phyloP scores from a whole-genome alignment of 1,140 invertebrate genomes.

The Lethrus apterus region DNA sequence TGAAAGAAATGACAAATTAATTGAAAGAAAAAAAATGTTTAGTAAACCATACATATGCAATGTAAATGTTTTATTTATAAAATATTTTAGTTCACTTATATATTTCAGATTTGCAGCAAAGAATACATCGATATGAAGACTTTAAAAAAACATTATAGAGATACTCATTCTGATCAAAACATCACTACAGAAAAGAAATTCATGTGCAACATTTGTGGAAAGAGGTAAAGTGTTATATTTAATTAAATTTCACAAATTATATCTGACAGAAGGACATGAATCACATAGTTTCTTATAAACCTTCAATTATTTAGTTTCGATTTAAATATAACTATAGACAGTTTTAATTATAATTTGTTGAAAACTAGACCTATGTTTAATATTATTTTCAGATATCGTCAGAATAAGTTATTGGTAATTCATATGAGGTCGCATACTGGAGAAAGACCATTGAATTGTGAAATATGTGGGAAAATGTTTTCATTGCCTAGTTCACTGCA shows the following conservation, averaged over 20 bases:
- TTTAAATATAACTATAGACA: too few species aligned
- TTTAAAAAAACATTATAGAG: conserved; percentile 35
- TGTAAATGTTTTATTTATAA: conserved; percentile 20
- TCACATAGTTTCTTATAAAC: too few species aligned
- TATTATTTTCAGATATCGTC: conserved; percentile 28
- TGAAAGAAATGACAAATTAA: conserved; percentile 1
- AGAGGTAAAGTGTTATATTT: conserved; percentile 31
- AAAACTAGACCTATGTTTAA: too few species aligned
- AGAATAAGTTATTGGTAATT: conserved; percentile 28
- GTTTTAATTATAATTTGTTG: too few species aligned
- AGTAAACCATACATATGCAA: conserved; percentile 28
- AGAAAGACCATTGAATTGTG: conserved; percentile 66
- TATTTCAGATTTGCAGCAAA: conserved; percentile 31
- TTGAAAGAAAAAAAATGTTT: conserved; percentile 14
- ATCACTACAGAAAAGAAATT: conserved; percentile 46
- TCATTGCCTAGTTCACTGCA: conserved; percentile 50
- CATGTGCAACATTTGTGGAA: conserved; percentile 46
- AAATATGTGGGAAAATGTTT: conserved; percentile 65
- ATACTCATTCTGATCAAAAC: conserved; percentile 29
- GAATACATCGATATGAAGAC: conserved; percentile 26
- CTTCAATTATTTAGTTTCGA: too few species aligned
- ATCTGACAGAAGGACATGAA: too few species aligned
- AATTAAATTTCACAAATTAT: too few species aligned
- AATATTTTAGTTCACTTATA: conserved; percentile 10
- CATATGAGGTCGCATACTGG: conserved; percentile 43